Base-by-base conservation (phyloP, 37 sponge, comb jelly and placozoan genomes). In the Spongilla lacustris region DNA sequence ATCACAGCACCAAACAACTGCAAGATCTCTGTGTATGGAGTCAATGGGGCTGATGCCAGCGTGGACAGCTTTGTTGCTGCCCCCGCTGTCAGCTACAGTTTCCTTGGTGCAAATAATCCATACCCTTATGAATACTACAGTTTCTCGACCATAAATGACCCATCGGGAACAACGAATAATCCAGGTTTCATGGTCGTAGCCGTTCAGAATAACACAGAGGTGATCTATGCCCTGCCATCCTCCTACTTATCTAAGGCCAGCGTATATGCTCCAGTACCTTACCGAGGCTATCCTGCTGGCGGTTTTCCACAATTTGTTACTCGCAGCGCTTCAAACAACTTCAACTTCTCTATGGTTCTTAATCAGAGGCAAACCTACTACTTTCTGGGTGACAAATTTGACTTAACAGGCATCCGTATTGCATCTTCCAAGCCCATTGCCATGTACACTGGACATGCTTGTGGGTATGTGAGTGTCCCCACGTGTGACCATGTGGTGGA, bases 401-500 rank as follows among this genome's bases (percentile, higher is more conserved):
- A 58, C 58, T 14, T 58, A 17, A 58, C 58, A 58, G 58, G 58
- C 14, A 17, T 58, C 58, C 4, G 58, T 14, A 58, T 58, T 1
- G 11, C 4, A 17, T 58, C 58, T 19, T 58, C 58, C 58, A 58
- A 14, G 21, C 58, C 58, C 58, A 58, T 58, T 17, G 14, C 58
- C 11, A 17, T 58, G 58, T 58, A 58, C 58, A 58, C 19, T 58
- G 58, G 58, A 8, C 58, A 58, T 14, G 4, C 58, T 1, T 58
- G 58, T 58, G 58, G 58, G 41, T 41, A 41, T 41, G 41, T 41
- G 41, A 41, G 33, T 68, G 48, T 26, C 0, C 0, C 11, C 34
- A 69, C 84, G 9, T 92, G 93, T 92, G 93, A 92, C 48, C 48
- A 78, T 25, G 9, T 88, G 4, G 76, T 71, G 48, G 89, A 92